Conservation (phyloP, 2,888 invertebrate genomes). For the Sisyra nigra region DNA sequence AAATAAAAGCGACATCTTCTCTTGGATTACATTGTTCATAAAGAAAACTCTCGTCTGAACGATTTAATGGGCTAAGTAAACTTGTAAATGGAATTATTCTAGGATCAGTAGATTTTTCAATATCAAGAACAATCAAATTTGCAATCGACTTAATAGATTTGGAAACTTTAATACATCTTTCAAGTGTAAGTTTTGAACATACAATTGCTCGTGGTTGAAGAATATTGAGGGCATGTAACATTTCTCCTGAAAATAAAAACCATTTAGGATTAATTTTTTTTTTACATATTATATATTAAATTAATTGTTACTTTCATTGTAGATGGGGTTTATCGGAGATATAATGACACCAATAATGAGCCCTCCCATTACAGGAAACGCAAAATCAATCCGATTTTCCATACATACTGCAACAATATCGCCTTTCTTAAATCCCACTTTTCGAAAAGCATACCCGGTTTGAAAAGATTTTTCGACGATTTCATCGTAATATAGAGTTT, state of each 20-base stretch:
- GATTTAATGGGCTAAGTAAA: constrained; percentile 21
- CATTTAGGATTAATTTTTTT: neutral
- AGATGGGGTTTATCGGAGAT: constrained; percentile 19
- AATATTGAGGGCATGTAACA: constrained; percentile 41
- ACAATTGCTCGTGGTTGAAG: constrained; percentile 49
- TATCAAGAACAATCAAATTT: constrained; percentile 37
- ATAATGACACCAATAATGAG: constrained; percentile 17
- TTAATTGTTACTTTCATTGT: constrained; percentile 17
- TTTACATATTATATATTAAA: neutral
- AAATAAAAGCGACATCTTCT: constrained; percentile 41
- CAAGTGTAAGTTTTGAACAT: constrained; percentile 35
- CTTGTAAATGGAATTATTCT: constrained; percentile 20
- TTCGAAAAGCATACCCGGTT: constrained; percentile 34
- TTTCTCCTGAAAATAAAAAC: constrained; percentile 33
- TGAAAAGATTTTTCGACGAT: constrained; percentile 38
- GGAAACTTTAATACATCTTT: constrained; percentile 34
- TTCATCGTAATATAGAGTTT: constrained; percentile 34
- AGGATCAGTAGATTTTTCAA: constrained; percentile 28
- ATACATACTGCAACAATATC: constrained; percentile 43
- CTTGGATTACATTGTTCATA: constrained; percentile 29
- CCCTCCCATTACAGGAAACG: constrained; percentile 15
- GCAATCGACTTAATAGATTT: constrained; percentile 32
- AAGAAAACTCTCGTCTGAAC: constrained; percentile 19
- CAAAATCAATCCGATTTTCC: constrained; percentile 45
- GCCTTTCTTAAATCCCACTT: constrained; percentile 33